Evolutionary conservation across 2,113 vertebrate species (phyloP).

Genomic region (Ceuthmochares aereus): DNA sequence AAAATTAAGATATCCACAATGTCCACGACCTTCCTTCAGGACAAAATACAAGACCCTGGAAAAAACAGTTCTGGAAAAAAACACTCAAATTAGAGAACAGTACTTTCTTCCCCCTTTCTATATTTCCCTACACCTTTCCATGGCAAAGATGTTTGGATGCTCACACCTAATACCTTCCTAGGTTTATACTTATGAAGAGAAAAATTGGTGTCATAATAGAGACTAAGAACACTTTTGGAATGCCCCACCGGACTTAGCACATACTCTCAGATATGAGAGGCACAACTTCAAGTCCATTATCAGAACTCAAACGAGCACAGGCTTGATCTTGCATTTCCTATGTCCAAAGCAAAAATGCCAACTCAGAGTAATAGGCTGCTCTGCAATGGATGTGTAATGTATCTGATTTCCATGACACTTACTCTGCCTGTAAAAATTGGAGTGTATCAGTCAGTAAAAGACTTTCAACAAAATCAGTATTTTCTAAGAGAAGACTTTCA

Average conservation of each 20-base stretch:
- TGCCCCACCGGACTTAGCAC: neutral
- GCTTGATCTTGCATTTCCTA: neutral
- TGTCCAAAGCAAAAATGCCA: neutral
- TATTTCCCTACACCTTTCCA: neutral
- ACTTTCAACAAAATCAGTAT: neutral
- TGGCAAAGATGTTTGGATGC: neutral
- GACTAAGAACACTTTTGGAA: neutral
- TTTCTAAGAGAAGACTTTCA: neutral
- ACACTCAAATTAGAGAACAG: neutral
- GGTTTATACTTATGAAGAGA: neutral
- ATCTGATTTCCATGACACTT: neutral
- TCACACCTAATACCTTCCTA: neutral
- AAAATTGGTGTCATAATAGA: neutral
- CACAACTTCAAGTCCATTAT: neutral
- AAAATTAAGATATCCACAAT: neutral
- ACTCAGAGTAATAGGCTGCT: neutral
- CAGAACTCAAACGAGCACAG: neutral
- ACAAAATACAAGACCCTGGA: neutral
- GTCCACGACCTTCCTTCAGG: neutral
- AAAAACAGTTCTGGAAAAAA: neutral
- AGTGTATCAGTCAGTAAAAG: neutral
- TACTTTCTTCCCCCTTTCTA: neutral
- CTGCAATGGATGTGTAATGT: rapidly evolving
- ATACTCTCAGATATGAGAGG: neutral
- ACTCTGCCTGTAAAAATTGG: neutral